Percentiles rank a stretch among this genome's conserved stretches.
Conservation (phyloP, 2,113 vertebrate species). For the Callopanchax toddi region DNA sequence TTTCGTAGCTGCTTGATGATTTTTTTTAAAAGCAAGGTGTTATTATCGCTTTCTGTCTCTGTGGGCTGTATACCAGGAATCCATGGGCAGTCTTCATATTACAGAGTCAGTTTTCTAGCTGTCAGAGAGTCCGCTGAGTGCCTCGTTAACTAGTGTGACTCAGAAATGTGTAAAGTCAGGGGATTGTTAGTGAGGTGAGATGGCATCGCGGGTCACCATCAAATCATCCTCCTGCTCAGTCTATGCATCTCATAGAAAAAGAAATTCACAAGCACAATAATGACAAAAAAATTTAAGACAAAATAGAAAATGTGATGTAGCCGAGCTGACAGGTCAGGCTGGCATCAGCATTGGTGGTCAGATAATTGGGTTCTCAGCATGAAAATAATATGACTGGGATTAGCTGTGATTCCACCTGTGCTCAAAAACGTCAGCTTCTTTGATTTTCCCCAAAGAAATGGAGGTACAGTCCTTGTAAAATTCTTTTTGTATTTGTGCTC, state of each 20-base stretch:
- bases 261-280: too few relatives aligned
- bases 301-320: background rate
- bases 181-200: conserved; percentile 20
- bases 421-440: too few relatives aligned
- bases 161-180: conserved; percentile 9
- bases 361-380: background rate
- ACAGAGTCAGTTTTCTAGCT: conserved; percentile 1
- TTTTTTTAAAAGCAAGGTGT: background rate
- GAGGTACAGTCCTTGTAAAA: too few relatives aligned
- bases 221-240: conserved; percentile 18
- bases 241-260: background rate
- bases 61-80: conserved; percentile 1
- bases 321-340: conserved; percentile 14
- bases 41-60: background rate
- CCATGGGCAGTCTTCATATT: conserved; percentile 7
- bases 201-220: conserved; percentile 10
- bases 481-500: too few relatives aligned
- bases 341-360: conserved; percentile 8
- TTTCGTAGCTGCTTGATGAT: background rate
- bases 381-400: too few relatives aligned
- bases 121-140: background rate
- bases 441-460: too few relatives aligned
- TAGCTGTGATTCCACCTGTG: too few relatives aligned
- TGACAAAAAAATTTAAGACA: background rate
- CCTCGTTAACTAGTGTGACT: conserved; percentile 32